phyloP scores from a whole-genome alignment of 2,888 invertebrate species.

The Yponomeuta sedellus region DNA sequence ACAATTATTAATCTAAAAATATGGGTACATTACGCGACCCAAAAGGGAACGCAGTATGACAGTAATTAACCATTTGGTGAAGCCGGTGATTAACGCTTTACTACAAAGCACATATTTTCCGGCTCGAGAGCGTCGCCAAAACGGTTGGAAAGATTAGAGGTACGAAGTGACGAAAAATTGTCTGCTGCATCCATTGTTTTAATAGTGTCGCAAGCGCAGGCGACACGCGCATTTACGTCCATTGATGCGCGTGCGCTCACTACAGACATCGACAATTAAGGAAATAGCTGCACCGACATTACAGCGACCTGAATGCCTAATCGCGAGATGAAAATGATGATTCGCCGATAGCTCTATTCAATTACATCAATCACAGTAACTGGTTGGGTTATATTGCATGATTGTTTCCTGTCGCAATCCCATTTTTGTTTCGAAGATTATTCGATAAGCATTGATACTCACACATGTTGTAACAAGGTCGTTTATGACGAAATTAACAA shows the following conservation, averaged over 20 bases:
- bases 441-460: slow-evolving; percentile 38
- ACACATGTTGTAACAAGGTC: slow-evolving; percentile 42
- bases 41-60: too few relatives aligned
- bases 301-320: slow-evolving; percentile 63
- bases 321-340: slow-evolving; percentile 62
- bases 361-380: slow-evolving; percentile 60
- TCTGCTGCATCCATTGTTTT: slow-evolving; percentile 49
- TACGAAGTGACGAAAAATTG: slow-evolving; percentile 47
- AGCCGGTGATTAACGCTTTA: slow-evolving; percentile 29
- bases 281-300: slow-evolving; percentile 56
- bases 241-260: slow-evolving; percentile 51
- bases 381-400: slow-evolving; percentile 53
- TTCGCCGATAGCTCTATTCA: slow-evolving; percentile 44
- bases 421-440: slow-evolving; percentile 39
- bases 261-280: slow-evolving; percentile 36
- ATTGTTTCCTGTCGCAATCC: slow-evolving; percentile 63
- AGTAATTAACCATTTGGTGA: slow-evolving; percentile 15
- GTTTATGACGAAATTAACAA: slow-evolving; percentile 25
- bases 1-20: too few relatives aligned
- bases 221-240: slow-evolving; percentile 67
- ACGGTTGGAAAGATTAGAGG: slow-evolving; percentile 42
- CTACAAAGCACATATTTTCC: slow-evolving; percentile 35
- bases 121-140: slow-evolving; percentile 50
- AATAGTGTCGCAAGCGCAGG: slow-evolving; percentile 54
- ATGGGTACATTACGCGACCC: too few relatives aligned